Percentiles rank a stretch among this genome's conserved stretches.
phyloP scores from a whole-genome alignment of 2,888 invertebrate species.

The Scrobipalpa costella region DNA sequence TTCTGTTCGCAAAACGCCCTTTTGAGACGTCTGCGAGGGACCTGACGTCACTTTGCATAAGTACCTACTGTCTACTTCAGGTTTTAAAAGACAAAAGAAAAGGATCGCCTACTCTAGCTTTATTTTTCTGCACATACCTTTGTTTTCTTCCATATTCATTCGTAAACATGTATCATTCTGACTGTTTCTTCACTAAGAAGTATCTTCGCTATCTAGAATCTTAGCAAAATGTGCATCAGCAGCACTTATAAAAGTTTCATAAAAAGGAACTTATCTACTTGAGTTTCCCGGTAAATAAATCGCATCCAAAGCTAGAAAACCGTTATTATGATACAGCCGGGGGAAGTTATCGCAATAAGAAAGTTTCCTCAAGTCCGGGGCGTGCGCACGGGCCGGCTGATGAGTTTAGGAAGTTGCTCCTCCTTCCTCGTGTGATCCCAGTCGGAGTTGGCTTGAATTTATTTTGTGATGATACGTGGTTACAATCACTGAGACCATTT shows the following conservation, averaged over 20 bases:
- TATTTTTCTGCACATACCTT: neutral
- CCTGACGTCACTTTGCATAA: conserved; percentile 43
- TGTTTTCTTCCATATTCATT: neutral
- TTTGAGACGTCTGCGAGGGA: conserved; percentile 67
- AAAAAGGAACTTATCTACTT: conserved; percentile 16
- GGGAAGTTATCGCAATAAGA: conserved; percentile 60
- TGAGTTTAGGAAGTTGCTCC: conserved; percentile 73
- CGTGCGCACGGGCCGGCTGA: conserved; percentile 64
- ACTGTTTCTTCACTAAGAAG: too few relatives aligned
- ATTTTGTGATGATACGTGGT: neutral
- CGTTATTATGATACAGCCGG: conserved; percentile 50
- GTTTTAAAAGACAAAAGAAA: conserved; percentile 18
- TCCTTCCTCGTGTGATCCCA: conserved; percentile 35
- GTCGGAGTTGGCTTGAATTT: neutral
- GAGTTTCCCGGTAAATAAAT: conserved; percentile 28
- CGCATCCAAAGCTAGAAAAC: conserved; percentile 33
- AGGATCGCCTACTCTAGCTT: neutral
- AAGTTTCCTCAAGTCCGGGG: conserved; percentile 62
- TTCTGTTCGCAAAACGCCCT: conserved; percentile 67
- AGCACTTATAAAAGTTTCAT: conserved; percentile 4
- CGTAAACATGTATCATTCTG: neutral
- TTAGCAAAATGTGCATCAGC: neutral
- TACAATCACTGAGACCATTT: neutral
- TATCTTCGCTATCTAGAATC: too few relatives aligned
- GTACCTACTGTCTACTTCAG: conserved; percentile 35